Evolutionary conservation across 2,888 invertebrate species (phyloP), one percentile per base, ranked within the genome.

Genomic region (Hecatera dysodea): DNA sequence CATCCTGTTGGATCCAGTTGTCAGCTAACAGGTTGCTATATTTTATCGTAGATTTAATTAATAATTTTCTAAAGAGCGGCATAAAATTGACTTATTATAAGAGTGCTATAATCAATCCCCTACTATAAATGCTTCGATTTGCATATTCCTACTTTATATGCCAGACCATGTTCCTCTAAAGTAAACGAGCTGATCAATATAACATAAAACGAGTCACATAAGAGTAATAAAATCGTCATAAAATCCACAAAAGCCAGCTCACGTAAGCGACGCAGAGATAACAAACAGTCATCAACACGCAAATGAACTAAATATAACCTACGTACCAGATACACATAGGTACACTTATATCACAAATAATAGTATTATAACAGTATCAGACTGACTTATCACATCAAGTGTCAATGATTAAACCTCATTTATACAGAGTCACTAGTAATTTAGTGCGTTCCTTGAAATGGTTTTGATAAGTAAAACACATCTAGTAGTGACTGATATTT

Each of bases 201-300:
- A 24, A 64, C 65, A 77, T 80, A 77, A 77, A 67, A 69, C 52
- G 48, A 67, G 61, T 73, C 69, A 69, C 68, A 67, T 76, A 67
- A 61, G 65, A 66, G 71, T 63, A 74, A 78, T 81, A 72, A 81
- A 81, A 81, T 72, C 24, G 66, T 53, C 81, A 72, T 81, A 75
- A 81, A 80, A 64, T 71, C 56, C 64, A 55, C 64, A 55, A 74
- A 71, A 78, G 74, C 67, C 64, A 70, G 36, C 73, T 67, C 65
- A 67, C 65, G 63, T 64, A 61, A 81, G 44, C 63, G 59, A 55
- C 68, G 5, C 1, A 53, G 48, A 77, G 77, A 80, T 73, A 78
- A 81, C 63, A 67, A 71, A 73, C 67, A 63, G 53, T 46, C 67
- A 68, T 80, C 81, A 73, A 78, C 74, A 68, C 64, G 68, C 68